Evolutionary conservation across 1,140 invertebrate genomes (phyloP).

Genomic region (Propsilocerus akamusi): DNA sequence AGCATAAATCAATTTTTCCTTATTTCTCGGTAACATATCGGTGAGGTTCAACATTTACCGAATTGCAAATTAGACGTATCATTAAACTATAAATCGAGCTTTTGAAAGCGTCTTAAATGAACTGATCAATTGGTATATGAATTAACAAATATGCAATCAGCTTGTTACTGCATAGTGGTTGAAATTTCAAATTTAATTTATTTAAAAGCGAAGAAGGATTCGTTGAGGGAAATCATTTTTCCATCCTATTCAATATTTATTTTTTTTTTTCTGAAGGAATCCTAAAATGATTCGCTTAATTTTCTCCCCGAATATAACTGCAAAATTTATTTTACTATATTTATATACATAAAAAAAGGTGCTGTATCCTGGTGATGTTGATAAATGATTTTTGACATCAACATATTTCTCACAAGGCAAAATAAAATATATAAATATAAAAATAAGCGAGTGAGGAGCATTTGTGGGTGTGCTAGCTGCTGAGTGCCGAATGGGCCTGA

Average conservation of each 20-base stretch:
- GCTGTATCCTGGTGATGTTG: neutral
- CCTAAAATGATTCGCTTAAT: neutral
- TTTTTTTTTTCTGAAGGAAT: neutral
- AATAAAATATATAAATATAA: neutral
- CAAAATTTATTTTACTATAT: neutral
- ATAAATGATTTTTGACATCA: slow-evolving; percentile 2
- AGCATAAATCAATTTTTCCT: too few species aligned
- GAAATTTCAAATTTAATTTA: too few species aligned
- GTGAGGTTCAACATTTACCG: too few species aligned
- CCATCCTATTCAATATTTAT: neutral
- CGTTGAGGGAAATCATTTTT: neutral
- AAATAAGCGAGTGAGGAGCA: neutral
- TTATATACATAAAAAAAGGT: neutral
- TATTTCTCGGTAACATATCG: too few species aligned
- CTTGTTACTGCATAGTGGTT: too few species aligned
- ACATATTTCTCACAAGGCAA: neutral
- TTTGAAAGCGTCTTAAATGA: too few species aligned
- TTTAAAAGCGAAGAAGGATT: neutral
- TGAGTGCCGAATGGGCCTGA: neutral
- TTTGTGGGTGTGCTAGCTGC: neutral
- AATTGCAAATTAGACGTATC: too few species aligned
- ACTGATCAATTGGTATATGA: too few species aligned
- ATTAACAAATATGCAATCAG: too few species aligned
- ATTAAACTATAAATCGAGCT: too few species aligned
- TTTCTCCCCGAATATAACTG: neutral